Evolutionary conservation across 2,113 vertebrate species (phyloP).

Genomic region (Copsychus sechellarum): DNA sequence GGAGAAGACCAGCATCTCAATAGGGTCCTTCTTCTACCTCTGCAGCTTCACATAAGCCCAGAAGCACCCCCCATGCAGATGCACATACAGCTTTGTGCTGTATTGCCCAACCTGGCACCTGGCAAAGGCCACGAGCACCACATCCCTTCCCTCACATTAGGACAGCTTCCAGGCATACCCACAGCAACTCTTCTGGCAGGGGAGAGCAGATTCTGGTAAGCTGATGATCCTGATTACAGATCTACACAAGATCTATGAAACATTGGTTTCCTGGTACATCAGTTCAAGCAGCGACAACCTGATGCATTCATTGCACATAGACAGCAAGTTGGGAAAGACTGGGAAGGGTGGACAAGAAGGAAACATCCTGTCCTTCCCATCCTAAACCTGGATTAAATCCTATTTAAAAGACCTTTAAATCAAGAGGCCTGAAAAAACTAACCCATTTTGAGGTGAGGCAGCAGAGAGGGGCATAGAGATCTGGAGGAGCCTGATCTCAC

Average conservation of each 20-base stretch:
- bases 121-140: neutral
- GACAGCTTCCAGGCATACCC: neutral
- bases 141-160: neutral
- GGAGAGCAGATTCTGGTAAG: neutral
- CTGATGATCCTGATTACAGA: neutral
- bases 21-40: neutral
- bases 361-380: neutral
- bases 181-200: neutral
- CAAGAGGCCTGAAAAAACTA: neutral
- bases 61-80: neutral
- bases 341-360: neutral
- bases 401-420: neutral
- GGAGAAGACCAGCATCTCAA: slow-evolving; percentile 2
- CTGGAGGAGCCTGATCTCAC: neutral
- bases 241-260: neutral
- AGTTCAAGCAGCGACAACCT: neutral
- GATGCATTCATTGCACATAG: fast-evolving
- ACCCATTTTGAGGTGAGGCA: neutral
- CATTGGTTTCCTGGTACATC: neutral
- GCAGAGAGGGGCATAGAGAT: neutral
- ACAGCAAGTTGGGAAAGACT: neutral
- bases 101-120: neutral
- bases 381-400: neutral
- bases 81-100: neutral
- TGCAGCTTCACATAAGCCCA: neutral